Evolutionary conservation across 1,140 invertebrate genomes (phyloP), one percentile per base, ranked within the genome.

Genomic region (Drusus annulatus): DNA sequence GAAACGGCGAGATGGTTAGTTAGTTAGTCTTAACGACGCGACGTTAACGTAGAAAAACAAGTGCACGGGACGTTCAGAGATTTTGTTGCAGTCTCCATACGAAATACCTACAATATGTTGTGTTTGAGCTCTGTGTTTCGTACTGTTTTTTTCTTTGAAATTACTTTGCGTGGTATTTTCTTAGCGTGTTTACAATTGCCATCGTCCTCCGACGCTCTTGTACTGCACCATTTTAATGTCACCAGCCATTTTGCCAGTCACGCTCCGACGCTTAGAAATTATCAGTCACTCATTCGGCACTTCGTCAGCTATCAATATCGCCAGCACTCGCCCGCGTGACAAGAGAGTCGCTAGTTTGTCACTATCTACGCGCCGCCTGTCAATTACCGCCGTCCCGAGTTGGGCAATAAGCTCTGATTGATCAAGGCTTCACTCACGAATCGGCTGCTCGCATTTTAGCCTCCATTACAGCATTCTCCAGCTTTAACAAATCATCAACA

Each of bases 401-500:
- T 58, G 17, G 17, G 21, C 17, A 36, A 36, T 36, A 6, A 36
- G 31, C 31, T 6, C 54, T 58, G 54, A 58, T 58, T 36, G 31
- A 36, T 36, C 31, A 36, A 36, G 31, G 8, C 31, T 36, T 8
- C 8, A 36, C 31, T 58, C 7, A 58, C 17, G 21, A 58, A 21
- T 17, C 17, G 13, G 21, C 54, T 58, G n/a, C 21, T 17, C 8
- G 15, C 17, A 21, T 58, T 19, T 58, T 58, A 58, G 21, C 54
- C 54, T 10, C 54, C 54, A 58, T 58, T 58, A 58, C 54, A 58
- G 54, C 54, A 58, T 58, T 58, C 54, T 17, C 21, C 15, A 58
- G n/a, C 54, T 58, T 58, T 58, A 58, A 58, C 54, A 58, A 58
- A 58, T 58, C 54, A 58, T 58, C 54, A 58, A 58, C 54, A 58